These are phyloP conservation scores for Drosophila sp. DNA, from an alignment of 1,140 invertebrate genomes.

Conservation along the genomic window DNA sequence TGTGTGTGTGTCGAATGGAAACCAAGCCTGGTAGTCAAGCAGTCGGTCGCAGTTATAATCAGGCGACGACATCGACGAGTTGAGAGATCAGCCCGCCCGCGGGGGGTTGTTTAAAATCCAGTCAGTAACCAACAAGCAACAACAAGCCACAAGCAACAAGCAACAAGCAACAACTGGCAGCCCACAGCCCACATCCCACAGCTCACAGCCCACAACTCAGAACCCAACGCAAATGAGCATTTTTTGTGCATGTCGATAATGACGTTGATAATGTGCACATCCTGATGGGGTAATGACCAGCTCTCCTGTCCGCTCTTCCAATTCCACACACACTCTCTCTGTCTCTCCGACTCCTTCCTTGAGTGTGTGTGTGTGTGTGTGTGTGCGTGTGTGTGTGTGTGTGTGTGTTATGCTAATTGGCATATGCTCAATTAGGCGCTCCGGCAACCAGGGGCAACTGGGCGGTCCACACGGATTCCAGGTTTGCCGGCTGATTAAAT, in stretches of 20 bases:
- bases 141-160: constrained; percentile 7
- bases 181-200: constrained; percentile 1
- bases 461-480: constrained; percentile 12
- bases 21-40: constrained; percentile 64
- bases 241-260: constrained; percentile 48
- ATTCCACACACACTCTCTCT: neutral
- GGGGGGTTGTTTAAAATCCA: constrained; percentile 56
- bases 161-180: neutral
- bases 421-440: constrained; percentile 78
- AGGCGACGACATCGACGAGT: constrained; percentile 42
- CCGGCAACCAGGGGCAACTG: constrained; percentile 67
- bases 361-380: neutral
- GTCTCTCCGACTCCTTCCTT: neutral
- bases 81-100: constrained; percentile 49
- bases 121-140: constrained; percentile 15
- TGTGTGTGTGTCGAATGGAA: constrained; percentile 24
- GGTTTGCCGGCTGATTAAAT: constrained; percentile 71
- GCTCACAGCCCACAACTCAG: neutral
- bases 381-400: constrained; percentile 9
- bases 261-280: constrained; percentile 47
- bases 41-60: constrained; percentile 50
- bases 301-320: neutral
- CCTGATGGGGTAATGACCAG: constrained; percentile 28
- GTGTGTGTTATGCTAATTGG: constrained; percentile 71
- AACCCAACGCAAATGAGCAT: constrained; percentile 39